Conservation (phyloP, 2,113 vertebrate species). For the human region GRCh38 chr16:64736501-64737000, state of each 20-base stretch:
- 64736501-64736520: not conserved
- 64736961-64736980: not conserved
- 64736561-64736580: not conserved
- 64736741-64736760: not conserved
- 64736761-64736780: not conserved
- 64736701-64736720: not conserved
- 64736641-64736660: not conserved
- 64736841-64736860: not conserved
- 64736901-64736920: not conserved
- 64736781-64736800: not conserved
- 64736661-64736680: not conserved
- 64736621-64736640: not conserved
- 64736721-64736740: not conserved
- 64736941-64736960: not conserved
- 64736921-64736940: not conserved
- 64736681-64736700: not conserved
- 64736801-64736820: not conserved
- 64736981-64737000: not conserved
- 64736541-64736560: not conserved
- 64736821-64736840: too few species aligned
- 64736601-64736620: not conserved
- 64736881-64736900: not conserved
- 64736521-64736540: not conserved
- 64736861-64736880: not conserved
- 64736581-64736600: not conserved